These are phyloP conservation scores for Augochlorella aurata DNA, from an alignment of 2,888 invertebrate genomes.

Conservation along the genomic window DNA sequence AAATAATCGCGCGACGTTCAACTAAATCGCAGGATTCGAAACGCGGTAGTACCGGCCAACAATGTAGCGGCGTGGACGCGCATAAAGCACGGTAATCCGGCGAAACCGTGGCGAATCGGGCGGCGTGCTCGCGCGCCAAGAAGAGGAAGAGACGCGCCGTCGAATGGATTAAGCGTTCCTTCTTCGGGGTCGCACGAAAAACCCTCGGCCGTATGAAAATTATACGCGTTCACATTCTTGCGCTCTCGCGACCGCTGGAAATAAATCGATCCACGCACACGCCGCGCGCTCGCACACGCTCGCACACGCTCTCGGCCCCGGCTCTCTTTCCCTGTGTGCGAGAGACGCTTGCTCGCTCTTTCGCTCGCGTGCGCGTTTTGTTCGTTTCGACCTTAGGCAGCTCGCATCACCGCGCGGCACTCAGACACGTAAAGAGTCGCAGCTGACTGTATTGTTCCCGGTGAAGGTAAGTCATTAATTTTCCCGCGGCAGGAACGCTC, in stretches of 20 bases:
- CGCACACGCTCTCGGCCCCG: not conserved
- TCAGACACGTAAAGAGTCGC: slow-evolving; percentile 69
- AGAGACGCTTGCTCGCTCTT: slow-evolving; percentile 40
- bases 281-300: not conserved
- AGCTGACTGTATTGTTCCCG: slow-evolving; percentile 76
- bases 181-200: slow-evolving; percentile 22
- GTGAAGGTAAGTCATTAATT: slow-evolving; percentile 80
- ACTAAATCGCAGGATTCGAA: slow-evolving; percentile 22
- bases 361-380: slow-evolving; percentile 8
- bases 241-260: slow-evolving; percentile 59
- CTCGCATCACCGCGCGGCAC: slow-evolving; percentile 66
- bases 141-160: not conserved
- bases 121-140: slow-evolving; percentile 18
- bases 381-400: slow-evolving; percentile 70
- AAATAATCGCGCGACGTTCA: slow-evolving; percentile 29
- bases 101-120: slow-evolving; percentile 49
- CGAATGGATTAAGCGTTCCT: slow-evolving; percentile 41
- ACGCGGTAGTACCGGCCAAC: slow-evolving; percentile 28
- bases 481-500: slow-evolving; percentile 75
- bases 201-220: slow-evolving; percentile 59
- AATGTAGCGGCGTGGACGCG: slow-evolving; percentile 21
- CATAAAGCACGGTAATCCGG: slow-evolving; percentile 46
- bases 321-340: not conserved
- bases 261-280: slow-evolving; percentile 69
- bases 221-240: slow-evolving; percentile 60